phyloP scores from a whole-genome alignment of 64 coral and sea anemone genomes.

The Dendrophyllia cribrosa region DNA sequence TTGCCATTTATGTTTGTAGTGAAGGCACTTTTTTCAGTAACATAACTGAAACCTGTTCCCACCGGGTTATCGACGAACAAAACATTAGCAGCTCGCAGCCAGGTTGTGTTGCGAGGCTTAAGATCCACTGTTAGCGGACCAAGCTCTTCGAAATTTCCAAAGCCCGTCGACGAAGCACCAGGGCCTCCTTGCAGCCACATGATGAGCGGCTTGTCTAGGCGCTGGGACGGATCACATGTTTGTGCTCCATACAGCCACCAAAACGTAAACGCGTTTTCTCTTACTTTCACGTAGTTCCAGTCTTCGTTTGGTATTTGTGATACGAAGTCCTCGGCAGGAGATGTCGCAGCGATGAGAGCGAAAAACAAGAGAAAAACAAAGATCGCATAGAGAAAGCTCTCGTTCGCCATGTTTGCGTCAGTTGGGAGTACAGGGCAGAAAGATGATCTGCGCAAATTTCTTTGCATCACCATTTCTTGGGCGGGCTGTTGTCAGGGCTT shows the following conservation, averaged over 20 bases:
- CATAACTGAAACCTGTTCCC: slow-evolving; percentile 89
- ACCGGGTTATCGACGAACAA: slow-evolving; percentile 99
- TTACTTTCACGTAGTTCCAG: slow-evolving; percentile 88
- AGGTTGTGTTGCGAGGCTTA: slow-evolving; percentile 80
- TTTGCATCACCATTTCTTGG: too few species aligned
- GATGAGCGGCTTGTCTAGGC: slow-evolving; percentile 72
- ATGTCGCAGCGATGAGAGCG: not conserved
- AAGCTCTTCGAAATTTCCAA: slow-evolving; percentile 95
- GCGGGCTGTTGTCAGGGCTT: too few species aligned
- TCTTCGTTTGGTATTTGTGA: slow-evolving; percentile 81
- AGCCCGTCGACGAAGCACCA: slow-evolving; percentile 90
- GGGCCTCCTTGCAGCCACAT: slow-evolving; percentile 99
- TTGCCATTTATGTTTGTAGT: slow-evolving; percentile 89
- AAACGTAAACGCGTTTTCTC: slow-evolving; percentile 88
- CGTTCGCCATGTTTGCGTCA: not conserved
- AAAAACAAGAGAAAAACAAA: not conserved
- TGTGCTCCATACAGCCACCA: slow-evolving; percentile 96
- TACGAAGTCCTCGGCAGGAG: not conserved
- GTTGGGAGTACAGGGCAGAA: too few species aligned
- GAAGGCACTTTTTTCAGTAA: slow-evolving; percentile 80
- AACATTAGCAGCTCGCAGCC: slow-evolving; percentile 88
- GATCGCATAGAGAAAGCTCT: not conserved
- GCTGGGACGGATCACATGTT: slow-evolving; percentile 7
- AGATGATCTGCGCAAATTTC: too few species aligned
- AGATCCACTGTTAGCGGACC: slow-evolving; percentile 83